phyloP scores from a whole-genome alignment of 2,888 invertebrate species.

The Sinotaia quadrata region DNA sequence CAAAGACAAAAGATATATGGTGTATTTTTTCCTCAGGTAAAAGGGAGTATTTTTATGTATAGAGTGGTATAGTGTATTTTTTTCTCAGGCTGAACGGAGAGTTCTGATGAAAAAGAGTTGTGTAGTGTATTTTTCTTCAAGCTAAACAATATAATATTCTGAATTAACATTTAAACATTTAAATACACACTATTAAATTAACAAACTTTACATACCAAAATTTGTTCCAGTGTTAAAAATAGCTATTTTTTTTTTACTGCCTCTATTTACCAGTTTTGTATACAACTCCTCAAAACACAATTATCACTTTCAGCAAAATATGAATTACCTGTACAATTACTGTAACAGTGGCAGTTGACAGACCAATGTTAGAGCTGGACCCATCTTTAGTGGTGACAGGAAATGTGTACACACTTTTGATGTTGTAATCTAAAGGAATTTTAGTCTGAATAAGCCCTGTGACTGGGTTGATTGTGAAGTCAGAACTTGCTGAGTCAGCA shows the following conservation, averaged over 20 bases:
- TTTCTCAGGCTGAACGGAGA: too few relatives aligned
- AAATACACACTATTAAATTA: not conserved
- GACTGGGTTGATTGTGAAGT: not conserved
- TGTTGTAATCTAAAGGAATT: conserved; percentile 26
- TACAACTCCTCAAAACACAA: not conserved
- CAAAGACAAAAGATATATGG: too few relatives aligned
- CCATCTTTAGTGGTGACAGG: conserved; percentile 33
- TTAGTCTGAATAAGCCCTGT: conserved; percentile 4
- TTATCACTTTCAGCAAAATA: not conserved
- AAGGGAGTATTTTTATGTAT: too few relatives aligned
- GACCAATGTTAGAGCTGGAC: not conserved
- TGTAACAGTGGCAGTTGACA: conserved; percentile 24
- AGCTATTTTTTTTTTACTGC: too few relatives aligned
- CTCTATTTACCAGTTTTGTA: not conserved
- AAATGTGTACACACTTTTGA: conserved; percentile 20
- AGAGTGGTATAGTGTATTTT: too few relatives aligned
- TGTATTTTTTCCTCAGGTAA: too few relatives aligned
- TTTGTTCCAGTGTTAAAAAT: too few relatives aligned
- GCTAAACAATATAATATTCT: too few relatives aligned
- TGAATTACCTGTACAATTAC: conserved; percentile 27
- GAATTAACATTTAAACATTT: too few relatives aligned
- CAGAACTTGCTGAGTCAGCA: not conserved
- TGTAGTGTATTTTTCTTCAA: too few relatives aligned
- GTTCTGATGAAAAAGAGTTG: too few relatives aligned
- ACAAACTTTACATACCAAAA: not conserved